phyloP scores from a whole-genome alignment of 2,113 vertebrate species.

The Protobothrops mucrosquamatus region DNA sequence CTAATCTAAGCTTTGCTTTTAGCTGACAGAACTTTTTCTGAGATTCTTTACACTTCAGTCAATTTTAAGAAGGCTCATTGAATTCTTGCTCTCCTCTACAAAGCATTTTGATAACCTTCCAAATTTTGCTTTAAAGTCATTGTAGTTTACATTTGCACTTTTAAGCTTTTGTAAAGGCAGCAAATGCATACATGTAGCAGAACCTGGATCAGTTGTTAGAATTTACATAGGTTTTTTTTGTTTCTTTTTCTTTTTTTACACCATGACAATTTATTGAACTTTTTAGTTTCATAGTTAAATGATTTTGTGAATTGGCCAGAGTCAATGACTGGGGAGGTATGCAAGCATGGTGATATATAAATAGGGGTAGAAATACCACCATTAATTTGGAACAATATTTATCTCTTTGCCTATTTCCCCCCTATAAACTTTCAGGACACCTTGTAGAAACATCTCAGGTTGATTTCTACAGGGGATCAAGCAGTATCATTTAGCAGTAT shows the following conservation, averaged over 20 bases:
- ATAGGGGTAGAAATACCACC: neutral
- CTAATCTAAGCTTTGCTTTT: constrained; percentile 77
- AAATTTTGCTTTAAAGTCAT: constrained; percentile 63
- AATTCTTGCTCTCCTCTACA: constrained; percentile 67
- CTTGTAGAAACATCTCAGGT: neutral
- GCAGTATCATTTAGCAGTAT: neutral
- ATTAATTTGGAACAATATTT: neutral
- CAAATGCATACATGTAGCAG: constrained; percentile 34
- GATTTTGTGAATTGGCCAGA: neutral
- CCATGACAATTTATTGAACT: neutral
- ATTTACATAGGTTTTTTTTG: constrained; percentile 7
- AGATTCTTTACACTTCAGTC: constrained; percentile 82
- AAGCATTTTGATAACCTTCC: constrained; percentile 67
- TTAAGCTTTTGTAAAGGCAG: constrained; percentile 44
- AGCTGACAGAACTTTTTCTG: constrained; percentile 88
- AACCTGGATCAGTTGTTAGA: constrained; percentile 8
- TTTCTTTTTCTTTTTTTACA: neutral
- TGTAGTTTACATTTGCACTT: constrained; percentile 32
- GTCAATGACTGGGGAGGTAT: neutral
- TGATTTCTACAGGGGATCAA: neutral
- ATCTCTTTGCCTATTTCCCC: neutral
- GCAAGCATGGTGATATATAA: neutral
- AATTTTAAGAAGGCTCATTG: constrained; percentile 74
- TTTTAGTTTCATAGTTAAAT: neutral
- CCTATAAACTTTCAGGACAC: neutral